phyloP scores from a whole-genome alignment of 2,797 vertebrate genomes.

The Arctocebus calabarensis region DNA sequence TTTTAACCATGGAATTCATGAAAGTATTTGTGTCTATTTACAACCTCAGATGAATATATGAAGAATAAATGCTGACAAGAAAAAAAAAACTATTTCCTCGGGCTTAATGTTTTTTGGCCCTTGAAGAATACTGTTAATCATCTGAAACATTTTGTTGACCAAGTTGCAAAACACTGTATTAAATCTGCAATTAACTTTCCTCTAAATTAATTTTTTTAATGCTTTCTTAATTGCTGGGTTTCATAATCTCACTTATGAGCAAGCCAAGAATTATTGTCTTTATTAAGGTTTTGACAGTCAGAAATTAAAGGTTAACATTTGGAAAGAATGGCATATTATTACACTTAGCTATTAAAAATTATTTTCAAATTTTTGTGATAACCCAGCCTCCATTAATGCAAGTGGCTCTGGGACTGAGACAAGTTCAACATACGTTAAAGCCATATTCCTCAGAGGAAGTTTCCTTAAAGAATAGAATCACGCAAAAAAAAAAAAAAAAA shows the following conservation, averaged over 20 bases:
- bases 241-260: conserved; percentile 65
- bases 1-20: conserved; percentile 17
- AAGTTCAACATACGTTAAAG: conserved; percentile 66
- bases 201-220: conserved; percentile 81
- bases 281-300: conserved; percentile 72
- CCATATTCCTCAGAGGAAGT: conserved; percentile 18
- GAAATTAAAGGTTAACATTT: conserved; percentile 61
- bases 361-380: conserved; percentile 59
- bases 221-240: conserved; percentile 73
- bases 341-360: conserved; percentile 58
- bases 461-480: conserved; percentile 67
- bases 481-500: too few species aligned
- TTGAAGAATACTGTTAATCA: conserved; percentile 73
- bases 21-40: conserved; percentile 54
- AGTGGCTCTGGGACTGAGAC: conserved; percentile 51
- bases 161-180: conserved; percentile 66
- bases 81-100: conserved; percentile 60
- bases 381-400: conserved; percentile 62
- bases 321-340: conserved; percentile 28
- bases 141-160: conserved; percentile 76
- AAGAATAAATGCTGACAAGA: conserved; percentile 58
- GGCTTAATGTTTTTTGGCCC: conserved; percentile 50
- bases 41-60: conserved; percentile 51
- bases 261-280: conserved; percentile 70
- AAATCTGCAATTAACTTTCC: conserved; percentile 76